phyloP scores from a whole-genome alignment of 2,113 vertebrate species.

The Ranitomeya variabilis region DNA sequence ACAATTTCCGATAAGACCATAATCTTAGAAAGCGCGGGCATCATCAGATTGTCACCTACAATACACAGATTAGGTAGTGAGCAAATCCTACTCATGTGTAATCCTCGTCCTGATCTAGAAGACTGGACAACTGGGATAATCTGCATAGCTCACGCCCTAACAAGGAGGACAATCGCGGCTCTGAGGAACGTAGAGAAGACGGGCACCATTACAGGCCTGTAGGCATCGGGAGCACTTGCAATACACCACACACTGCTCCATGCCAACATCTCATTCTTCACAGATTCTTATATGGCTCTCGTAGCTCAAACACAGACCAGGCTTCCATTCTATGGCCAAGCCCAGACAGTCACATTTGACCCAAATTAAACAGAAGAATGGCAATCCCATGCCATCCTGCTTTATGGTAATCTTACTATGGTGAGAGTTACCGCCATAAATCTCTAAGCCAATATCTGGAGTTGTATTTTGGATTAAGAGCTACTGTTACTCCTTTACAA shows the following conservation, averaged over 20 bases:
- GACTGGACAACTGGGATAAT: not conserved
- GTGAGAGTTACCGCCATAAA: not conserved
- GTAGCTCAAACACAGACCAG: too few relatives aligned
- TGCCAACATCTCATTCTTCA: too few relatives aligned
- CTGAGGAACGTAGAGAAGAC: too few relatives aligned
- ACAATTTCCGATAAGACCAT: not conserved
- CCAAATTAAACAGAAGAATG: too few relatives aligned
- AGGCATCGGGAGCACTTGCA: too few relatives aligned
- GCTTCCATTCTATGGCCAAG: too few relatives aligned
- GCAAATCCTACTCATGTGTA: not conserved
- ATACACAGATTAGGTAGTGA: not conserved
- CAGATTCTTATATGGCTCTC: too few relatives aligned
- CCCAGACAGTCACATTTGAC: too few relatives aligned
- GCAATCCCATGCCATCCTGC: not conserved
- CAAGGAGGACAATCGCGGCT: too few relatives aligned
- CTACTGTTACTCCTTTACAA: not conserved
- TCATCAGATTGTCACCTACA: not conserved
- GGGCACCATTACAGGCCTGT: too few relatives aligned
- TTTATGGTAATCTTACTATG: not conserved
- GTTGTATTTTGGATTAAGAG: not conserved
- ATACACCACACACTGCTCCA: too few relatives aligned
- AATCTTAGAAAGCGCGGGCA: not conserved
- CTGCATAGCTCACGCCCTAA: not conserved
- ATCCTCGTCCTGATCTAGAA: not conserved
- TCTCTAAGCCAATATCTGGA: not conserved